Evolutionary conservation across 2,113 vertebrate genomes (phyloP).

Genomic region (Anhinga anhinga): DNA sequence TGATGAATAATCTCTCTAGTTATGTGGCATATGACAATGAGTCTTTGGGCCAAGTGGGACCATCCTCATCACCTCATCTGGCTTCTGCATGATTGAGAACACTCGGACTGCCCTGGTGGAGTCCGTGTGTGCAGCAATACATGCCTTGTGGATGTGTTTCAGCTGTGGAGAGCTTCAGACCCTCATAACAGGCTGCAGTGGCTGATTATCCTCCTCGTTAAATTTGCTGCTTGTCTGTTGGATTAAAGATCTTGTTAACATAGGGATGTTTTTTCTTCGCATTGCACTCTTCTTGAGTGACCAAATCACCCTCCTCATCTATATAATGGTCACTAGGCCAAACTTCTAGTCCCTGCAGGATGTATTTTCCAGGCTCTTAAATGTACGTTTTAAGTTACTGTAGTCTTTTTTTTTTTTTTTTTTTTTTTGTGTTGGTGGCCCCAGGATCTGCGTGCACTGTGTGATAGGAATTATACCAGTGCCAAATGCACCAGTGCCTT

Average conservation of each 20-base stretch:
- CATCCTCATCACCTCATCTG: not conserved
- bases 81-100: not conserved
- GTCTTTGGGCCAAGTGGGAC: not conserved
- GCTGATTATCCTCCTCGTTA: not conserved
- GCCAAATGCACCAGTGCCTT: not conserved
- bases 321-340: not conserved
- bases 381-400: not conserved
- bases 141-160: not conserved
- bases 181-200: not conserved
- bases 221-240: not conserved
- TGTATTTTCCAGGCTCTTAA: not conserved
- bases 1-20: not conserved
- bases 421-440: not conserved
- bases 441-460: not conserved
- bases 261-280: not conserved
- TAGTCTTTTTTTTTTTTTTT: not conserved
- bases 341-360: not conserved
- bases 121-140: not conserved
- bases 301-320: not conserved
- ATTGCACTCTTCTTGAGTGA: not conserved
- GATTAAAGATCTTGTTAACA: not conserved
- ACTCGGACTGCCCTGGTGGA: not conserved
- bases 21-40: not conserved
- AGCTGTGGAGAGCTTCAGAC: not conserved
- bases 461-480: not conserved